Conservation (phyloP, 2,797 vertebrate species). For the Lagocephalus sceleratus region DNA sequence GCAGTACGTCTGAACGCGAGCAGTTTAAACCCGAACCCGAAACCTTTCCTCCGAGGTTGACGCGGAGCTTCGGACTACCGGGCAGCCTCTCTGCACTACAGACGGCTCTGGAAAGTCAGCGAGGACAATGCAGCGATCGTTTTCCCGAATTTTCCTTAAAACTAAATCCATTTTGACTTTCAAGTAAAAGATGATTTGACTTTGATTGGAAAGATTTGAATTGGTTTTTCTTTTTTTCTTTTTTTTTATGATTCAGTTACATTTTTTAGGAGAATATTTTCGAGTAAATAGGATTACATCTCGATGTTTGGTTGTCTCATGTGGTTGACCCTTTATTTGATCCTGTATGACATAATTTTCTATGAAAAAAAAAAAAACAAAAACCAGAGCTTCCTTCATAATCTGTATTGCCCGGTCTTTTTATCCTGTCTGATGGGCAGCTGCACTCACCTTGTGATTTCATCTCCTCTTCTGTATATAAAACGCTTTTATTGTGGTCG, state of each 20-base stretch:
- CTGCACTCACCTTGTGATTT: conserved; percentile 26
- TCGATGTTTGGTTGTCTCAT: conserved; percentile 22
- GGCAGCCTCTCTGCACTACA: conserved; percentile 7
- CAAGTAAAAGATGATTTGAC: conserved; percentile 3
- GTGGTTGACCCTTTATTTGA: conserved; percentile 26
- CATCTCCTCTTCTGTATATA: conserved; percentile 25
- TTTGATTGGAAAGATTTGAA: conserved; percentile 15
- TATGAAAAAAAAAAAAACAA: conserved; percentile 23
- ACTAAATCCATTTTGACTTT: conserved; percentile 7
- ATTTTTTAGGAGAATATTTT: conserved; percentile 27
- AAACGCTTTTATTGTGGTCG: conserved; percentile 43
- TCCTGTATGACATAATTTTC: conserved; percentile 35
- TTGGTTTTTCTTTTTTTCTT: conserved; percentile 33
- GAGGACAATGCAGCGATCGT: conserved; percentile 29
- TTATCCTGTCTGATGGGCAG: conserved; percentile 26
- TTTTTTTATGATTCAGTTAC: conserved; percentile 33
- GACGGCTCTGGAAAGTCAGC: conserved; percentile 16
- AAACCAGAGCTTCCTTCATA: background rate
- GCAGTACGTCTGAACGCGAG: conserved; percentile 80
- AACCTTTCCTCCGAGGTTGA: conserved; percentile 11
- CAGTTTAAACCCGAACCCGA: conserved; percentile 1
- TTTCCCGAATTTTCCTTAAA: conserved; percentile 14
- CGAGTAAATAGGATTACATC: conserved; percentile 35
- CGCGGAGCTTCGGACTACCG: conserved; percentile 16
- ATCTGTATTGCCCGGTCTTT: conserved; percentile 15